Conservation (phyloP, 1,140 invertebrate genomes). For the Pseudoatta argentina region DNA sequence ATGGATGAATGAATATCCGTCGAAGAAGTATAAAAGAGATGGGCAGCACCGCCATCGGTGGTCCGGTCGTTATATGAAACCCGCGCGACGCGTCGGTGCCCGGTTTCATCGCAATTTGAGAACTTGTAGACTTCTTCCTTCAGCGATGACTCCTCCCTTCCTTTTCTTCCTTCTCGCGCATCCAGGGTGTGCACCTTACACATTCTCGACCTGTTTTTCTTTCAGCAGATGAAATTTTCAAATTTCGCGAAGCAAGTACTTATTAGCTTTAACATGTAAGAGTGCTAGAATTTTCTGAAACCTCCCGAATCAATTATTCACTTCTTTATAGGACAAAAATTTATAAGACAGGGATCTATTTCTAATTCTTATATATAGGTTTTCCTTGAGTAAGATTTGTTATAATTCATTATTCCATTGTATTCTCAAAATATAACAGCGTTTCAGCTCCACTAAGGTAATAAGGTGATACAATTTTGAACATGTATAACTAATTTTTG, state of each 20-base stretch:
- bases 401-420: no score
- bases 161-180: slow-evolving; percentile 21
- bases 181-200: background rate
- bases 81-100: slow-evolving; percentile 81
- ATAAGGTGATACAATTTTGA: no score
- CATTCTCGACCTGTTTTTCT: background rate
- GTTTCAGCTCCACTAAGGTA: no score
- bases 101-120: slow-evolving; percentile 86
- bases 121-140: slow-evolving; percentile 79
- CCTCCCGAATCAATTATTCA: no score
- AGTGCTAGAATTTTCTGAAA: background rate
- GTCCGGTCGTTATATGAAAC: slow-evolving; percentile 85
- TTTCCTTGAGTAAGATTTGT: no score
- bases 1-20: slow-evolving; percentile 57
- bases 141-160: slow-evolving; percentile 71
- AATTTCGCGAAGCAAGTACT: background rate
- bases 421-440: no score
- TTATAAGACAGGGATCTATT: no score
- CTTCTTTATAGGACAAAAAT: no score
- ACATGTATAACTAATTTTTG: no score
- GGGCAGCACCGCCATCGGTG: slow-evolving; percentile 83
- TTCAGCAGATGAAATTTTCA: background rate
- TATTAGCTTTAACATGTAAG: no score
- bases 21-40: slow-evolving; percentile 67
- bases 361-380: no score